phyloP scores from a whole-genome alignment of 1,140 invertebrate species.

The Drosophila sp. region DNA sequence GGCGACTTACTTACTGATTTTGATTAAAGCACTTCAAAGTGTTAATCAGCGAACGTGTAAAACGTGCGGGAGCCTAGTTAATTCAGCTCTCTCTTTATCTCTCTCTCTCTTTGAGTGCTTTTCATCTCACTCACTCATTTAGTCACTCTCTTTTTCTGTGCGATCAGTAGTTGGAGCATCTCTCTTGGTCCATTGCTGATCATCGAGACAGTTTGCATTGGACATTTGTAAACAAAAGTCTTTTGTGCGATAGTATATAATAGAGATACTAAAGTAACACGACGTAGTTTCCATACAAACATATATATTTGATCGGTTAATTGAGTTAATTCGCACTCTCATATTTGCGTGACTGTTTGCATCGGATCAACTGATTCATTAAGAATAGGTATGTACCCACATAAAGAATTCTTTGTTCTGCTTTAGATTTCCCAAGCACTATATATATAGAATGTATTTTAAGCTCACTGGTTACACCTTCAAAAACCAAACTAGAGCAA shows the following conservation, averaged over 20 bases:
- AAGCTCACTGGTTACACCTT: not conserved
- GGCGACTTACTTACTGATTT: not conserved
- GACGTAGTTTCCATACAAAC: not conserved
- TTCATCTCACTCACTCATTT: conserved; percentile 14
- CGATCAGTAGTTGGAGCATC: not conserved
- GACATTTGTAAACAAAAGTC: conserved; percentile 34
- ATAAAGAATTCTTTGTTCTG: conserved; percentile 5
- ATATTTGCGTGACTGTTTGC: conserved; percentile 10
- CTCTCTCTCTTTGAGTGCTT: conserved; percentile 10
- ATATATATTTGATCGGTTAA: conserved; percentile 2
- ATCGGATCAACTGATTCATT: conserved; percentile 6
- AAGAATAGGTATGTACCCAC: not conserved
- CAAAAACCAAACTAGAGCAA: not conserved
- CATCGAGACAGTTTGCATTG: conserved; percentile 23
- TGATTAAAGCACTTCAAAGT: conserved; percentile 15
- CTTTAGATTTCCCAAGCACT: not conserved
- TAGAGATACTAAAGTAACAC: not conserved
- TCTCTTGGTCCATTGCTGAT: conserved; percentile 15
- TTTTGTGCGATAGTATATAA: not conserved
- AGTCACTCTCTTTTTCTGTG: not conserved
- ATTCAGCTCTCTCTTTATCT: not conserved
- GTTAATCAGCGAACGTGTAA: conserved; percentile 15
- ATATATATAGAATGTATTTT: not conserved
- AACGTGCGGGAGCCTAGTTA: conserved; percentile 4
- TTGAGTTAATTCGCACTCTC: conserved; percentile 9